Evolutionary conservation across 1,140 invertebrate species (phyloP), one percentile per base, ranked within the genome.

Genomic region (Polyergus mexicanus): DNA sequence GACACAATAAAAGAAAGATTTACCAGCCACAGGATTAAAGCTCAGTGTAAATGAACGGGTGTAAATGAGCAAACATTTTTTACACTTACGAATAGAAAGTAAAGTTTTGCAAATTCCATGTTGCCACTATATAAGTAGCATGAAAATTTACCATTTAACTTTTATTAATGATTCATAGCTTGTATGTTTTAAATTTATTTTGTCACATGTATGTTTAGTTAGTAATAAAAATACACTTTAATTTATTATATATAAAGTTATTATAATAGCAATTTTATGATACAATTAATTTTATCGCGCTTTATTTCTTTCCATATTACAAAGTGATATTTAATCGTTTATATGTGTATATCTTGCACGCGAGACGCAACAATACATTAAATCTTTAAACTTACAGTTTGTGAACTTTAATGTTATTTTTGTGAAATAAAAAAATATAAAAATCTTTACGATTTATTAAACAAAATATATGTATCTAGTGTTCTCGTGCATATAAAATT

Each of bases 51-150:
- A 80, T 80, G 76, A 80, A 47, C 47, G 76, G 32, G 32, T 32
- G 44, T 54, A 44, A 80, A 69, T 80, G 68, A 80, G 76, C 63
- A 68, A 80, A 47, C 76, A 69, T 44, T 80, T 69, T 80, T 80
- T 44, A 69, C 63, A 80, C 28, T 80, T 22, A 2, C 56, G 63
- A 65, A 68, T 80, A 80, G 44, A 80, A 80, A 80, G 69, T 78
- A 78, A 78, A 78, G 62, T 54, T 80, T 69, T 54, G n/a, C 10
- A 68, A n/a, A 68, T 44, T n/a, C 22, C 32, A 28, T n/a, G n/a
- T 13, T 8, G 16, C 16, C n/a, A 68, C 22, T 56, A 51, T 51
- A 16, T 51, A 38, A 80, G 51, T 5, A 69, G 13, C 44, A 68
- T n/a, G 35, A 32, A 68, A 68, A 78, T 78, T 68, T 68, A 80